These are phyloP conservation scores for Sinocyclocheilus maitianheensis DNA, from an alignment of 2,113 vertebrate species.

Conservation along the genomic window DNA sequence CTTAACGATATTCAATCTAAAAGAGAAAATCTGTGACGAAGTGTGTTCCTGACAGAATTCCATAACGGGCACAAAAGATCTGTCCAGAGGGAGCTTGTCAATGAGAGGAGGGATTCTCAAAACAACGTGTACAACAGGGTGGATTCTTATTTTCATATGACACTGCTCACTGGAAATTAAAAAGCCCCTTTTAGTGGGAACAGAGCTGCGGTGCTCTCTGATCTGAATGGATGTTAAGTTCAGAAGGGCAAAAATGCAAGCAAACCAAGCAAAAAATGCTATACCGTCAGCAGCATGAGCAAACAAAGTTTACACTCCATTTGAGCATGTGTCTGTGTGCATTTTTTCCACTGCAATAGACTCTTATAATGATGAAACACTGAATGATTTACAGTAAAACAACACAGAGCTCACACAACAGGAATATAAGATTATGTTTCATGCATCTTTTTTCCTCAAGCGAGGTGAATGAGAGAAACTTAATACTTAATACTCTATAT, in stretches of 20 bases:
- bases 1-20: neutral
- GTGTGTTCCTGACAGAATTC: neutral
- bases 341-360: neutral
- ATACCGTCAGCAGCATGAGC: slow-evolving; percentile 1
- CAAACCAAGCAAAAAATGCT: neutral
- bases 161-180: neutral
- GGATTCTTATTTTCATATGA: neutral
- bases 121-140: slow-evolving; percentile 4
- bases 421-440: neutral
- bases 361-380: neutral
- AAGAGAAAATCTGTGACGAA: neutral
- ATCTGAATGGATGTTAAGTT: slow-evolving; percentile 1
- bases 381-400: slow-evolving; percentile 29
- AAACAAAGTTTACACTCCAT: neutral
- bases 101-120: neutral
- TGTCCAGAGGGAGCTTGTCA: neutral
- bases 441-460: neutral
- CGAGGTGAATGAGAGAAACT: neutral
- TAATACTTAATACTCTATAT: neutral
- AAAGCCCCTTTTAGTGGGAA: slow-evolving; percentile 16
- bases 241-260: neutral
- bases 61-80: neutral
- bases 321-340: neutral
- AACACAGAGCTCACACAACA: slow-evolving; percentile 15
- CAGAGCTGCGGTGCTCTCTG: neutral